A percentile compares a stretch with the other conserved stretches of the same genome.
Evolutionary conservation across 1,140 invertebrate species (phyloP).

Genomic region (Heterodera schachtii): DNA sequence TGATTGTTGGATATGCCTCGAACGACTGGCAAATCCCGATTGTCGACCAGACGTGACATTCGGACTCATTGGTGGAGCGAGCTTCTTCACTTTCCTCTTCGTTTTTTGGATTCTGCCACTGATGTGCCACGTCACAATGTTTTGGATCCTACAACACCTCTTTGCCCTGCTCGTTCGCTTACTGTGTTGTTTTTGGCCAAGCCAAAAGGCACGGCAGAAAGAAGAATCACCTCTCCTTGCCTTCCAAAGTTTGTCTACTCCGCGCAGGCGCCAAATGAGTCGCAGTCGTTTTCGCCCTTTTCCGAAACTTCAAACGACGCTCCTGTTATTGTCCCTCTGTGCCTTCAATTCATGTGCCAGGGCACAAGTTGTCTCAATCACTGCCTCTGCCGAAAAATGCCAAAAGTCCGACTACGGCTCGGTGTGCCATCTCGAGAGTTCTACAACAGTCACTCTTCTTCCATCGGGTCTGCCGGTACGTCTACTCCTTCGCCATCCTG

Average conservation of each 20-base stretch:
- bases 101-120: background rate
- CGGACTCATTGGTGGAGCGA: background rate
- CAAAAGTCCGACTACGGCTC: background rate
- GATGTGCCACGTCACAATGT: background rate
- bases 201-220: background rate
- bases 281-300: background rate
- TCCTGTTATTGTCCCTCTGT: too few relatives aligned
- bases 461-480: background rate
- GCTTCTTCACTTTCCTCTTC: background rate
- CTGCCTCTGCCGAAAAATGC: background rate
- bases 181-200: background rate
- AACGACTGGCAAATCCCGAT: background rate
- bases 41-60: background rate
- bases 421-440: background rate
- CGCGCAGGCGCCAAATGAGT: background rate
- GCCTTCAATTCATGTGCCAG: too few relatives aligned
- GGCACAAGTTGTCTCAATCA: background rate
- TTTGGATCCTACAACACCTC: background rate
- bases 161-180: background rate
- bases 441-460: slow-evolving; percentile 14
- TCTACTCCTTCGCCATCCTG: background rate
- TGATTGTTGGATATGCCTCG: background rate
- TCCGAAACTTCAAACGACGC: background rate
- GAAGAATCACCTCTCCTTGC: background rate
- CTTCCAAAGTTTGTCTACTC: background rate